phyloP scores from a whole-genome alignment of 2,113 vertebrate genomes.

The Gulo gulo region DNA sequence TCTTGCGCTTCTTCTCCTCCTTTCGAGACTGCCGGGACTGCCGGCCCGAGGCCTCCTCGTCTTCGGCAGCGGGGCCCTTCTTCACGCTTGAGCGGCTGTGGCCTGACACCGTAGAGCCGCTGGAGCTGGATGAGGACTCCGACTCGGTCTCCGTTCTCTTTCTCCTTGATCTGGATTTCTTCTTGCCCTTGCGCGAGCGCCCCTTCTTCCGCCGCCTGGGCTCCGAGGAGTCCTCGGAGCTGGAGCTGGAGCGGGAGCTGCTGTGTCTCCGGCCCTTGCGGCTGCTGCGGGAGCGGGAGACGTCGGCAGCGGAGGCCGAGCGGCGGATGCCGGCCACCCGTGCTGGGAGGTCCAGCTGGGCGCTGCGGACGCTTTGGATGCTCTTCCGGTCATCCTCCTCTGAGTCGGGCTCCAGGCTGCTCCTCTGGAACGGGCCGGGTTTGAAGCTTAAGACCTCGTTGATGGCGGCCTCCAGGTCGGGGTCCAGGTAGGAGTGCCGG shows the following conservation, averaged over 20 bases:
- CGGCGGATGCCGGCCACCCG: constrained; percentile 83
- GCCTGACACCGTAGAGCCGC: constrained; percentile 91
- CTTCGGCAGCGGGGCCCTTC: constrained; percentile 83
- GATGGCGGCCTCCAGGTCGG: constrained; percentile 95
- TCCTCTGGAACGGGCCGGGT: constrained; percentile 87
- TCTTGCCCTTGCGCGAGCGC: constrained; percentile 86
- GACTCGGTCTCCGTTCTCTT: constrained; percentile 88
- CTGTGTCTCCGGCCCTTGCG: constrained; percentile 71
- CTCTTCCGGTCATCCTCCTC: constrained; percentile 85
- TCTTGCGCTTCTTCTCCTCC: constrained; percentile 92
- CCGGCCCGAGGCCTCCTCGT: constrained; percentile 44
- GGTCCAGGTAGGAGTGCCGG: constrained; percentile 93
- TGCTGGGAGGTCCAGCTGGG: constrained; percentile 69
- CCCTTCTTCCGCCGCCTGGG: constrained; percentile 82
- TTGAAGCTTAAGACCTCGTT: constrained; percentile 95
- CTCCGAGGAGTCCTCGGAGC: constrained; percentile 83
- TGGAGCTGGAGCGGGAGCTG: constrained; percentile 77
- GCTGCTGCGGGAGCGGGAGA: constrained; percentile 79
- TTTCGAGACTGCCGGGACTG: constrained; percentile 84
- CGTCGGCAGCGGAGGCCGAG: constrained; percentile 90
- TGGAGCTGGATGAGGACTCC: constrained; percentile 85
- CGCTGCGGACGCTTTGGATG: constrained; percentile 75
- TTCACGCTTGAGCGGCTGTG: constrained; percentile 93
- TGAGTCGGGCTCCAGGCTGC: constrained; percentile 87
- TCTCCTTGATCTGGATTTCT: constrained; percentile 91